These are phyloP conservation scores for Leptestheria dahalacensis DNA, from an alignment of 1,140 invertebrate genomes.

Conservation along the genomic window DNA sequence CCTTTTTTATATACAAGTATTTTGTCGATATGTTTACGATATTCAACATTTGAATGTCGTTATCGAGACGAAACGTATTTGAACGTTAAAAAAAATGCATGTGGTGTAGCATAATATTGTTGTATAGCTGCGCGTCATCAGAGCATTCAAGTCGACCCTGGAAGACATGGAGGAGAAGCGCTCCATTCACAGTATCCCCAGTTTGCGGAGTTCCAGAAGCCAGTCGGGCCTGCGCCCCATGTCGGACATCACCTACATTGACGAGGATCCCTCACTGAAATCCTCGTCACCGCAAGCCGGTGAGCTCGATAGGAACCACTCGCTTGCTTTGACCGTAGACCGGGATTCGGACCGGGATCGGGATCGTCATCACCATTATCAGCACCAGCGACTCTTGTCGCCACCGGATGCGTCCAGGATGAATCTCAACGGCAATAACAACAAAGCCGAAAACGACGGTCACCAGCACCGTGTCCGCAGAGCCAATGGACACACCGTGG, in stretches of 20 bases:
- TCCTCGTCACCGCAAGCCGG: constrained; percentile 13
- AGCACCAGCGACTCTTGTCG: neutral
- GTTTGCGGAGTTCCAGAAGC: constrained; percentile 81
- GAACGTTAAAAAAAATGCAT: constrained; percentile 6
- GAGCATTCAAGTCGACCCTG: constrained; percentile 98
- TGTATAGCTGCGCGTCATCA: constrained; percentile 98
- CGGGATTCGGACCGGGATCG: neutral
- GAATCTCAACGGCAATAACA: neutral
- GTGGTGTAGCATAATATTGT: constrained; percentile 28
- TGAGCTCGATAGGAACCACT: constrained; percentile 13
- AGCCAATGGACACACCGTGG: neutral
- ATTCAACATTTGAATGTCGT: neutral
- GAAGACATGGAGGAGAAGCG: constrained; percentile 98
- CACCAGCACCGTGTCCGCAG: neutral
- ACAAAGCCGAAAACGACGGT: neutral
- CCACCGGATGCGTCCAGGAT: neutral
- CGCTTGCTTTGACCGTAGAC: constrained; percentile 11
- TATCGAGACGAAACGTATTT: neutral
- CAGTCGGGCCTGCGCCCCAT: constrained; percentile 57
- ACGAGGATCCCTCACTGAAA: constrained; percentile 49
- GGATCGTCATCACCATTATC: neutral
- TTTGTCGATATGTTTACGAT: neutral
- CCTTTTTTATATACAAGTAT: neutral
- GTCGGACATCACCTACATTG: constrained; percentile 81
- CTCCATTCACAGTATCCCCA: constrained; percentile 93